Evolutionary conservation across 2,113 vertebrate genomes (phyloP).

Genomic region (Lanius ludovicianus): DNA sequence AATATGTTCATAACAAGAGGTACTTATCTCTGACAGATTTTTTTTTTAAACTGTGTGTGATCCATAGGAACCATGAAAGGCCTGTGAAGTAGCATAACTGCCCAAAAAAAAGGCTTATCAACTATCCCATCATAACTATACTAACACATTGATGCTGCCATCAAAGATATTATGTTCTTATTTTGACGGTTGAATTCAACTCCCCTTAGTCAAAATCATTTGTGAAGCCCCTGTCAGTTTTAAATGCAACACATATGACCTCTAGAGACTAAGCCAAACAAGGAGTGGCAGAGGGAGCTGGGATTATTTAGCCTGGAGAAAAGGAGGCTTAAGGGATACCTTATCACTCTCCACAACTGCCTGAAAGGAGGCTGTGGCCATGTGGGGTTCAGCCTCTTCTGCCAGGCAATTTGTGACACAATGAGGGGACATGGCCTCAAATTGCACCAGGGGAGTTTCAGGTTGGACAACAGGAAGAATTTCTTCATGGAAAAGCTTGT

Average conservation of each 20-base stretch:
- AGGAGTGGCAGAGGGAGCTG: not conserved
- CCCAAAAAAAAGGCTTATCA: not conserved
- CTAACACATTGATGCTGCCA: not conserved
- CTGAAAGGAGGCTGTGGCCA: not conserved
- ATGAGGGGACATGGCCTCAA: not conserved
- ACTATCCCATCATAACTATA: not conserved
- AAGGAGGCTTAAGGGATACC: not conserved
- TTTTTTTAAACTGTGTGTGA: not conserved
- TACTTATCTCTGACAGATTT: not conserved
- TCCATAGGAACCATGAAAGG: not conserved
- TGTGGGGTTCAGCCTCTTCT: rapidly evolving
- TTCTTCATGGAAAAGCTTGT: not conserved
- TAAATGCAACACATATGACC: not conserved
- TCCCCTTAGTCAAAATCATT: not conserved
- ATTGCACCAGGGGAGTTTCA: not conserved
- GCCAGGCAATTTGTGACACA: too few relatives aligned
- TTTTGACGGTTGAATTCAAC: not conserved
- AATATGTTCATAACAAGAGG: not conserved
- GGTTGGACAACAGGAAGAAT: not conserved
- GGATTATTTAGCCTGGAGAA: not conserved
- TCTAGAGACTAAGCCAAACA: not conserved
- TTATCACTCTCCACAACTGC: not conserved
- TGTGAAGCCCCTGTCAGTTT: not conserved
- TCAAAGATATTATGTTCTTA: not conserved
- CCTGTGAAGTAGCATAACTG: not conserved